Base-by-base conservation (phyloP, 2,113 vertebrate genomes). In the Megalops atlanticus region DNA sequence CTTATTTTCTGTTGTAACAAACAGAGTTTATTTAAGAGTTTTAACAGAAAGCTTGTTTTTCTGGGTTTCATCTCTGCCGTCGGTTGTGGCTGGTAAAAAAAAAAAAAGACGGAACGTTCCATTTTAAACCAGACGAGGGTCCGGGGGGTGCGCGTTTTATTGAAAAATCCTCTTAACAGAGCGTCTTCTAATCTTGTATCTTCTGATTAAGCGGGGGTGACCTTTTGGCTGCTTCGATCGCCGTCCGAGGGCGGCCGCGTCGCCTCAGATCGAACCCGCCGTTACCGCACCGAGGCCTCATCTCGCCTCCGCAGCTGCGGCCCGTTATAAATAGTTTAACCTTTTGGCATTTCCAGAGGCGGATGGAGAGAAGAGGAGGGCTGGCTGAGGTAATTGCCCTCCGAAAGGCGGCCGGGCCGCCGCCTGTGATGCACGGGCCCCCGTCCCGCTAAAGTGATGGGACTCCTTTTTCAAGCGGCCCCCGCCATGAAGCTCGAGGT, bases 241-340 rank as follows among this genome's bases (percentile, higher is more conserved):
- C 36, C 10, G 49, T 43, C 80, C 31, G 18, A 16, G 41, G 35
- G 52, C 27, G 15, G 24, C n/a, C 45, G 27, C 18, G 18, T 33
- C 45, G 41, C 74, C 33, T 47, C 31, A 31, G 45, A 76, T 27
- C 43, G 74, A 45, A 47, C 40, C 74, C 31, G n/a, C 33, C 18
- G 72, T n/a, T 21, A 27, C 24, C 27, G 74, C 12, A 11, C 74
- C 8, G 64, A 68, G 24, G 47, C 68, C 64, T 41, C 41, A 38
- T 39, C 72, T 58, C 27, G 3, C 24, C 39, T 27, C 70, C 36
- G 68, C 68, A 80, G 75, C 79, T 78, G 75, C 47, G 36, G 40
- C 0, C 15, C n/a, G 40, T 31, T 78, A 84, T 43, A 78, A 84
- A 81, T 84, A 84, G 68, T 38, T 71, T 64, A 80, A 80, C 79